These are phyloP conservation scores for Venustoraphidia nigricollis DNA, from an alignment of 2,888 invertebrate genomes.

Conservation along the genomic window DNA sequence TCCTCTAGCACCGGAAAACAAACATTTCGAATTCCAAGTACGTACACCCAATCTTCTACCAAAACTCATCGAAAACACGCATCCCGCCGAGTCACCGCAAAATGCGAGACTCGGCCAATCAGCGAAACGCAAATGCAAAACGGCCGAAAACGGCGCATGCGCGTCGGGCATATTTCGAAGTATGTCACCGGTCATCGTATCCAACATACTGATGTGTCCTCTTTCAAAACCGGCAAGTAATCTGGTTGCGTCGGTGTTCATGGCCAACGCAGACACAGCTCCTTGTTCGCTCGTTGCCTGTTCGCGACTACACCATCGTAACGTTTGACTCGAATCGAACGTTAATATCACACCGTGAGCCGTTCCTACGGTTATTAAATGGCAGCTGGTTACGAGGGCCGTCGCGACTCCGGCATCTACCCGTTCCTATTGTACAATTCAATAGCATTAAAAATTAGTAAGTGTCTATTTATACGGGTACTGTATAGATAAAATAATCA, in stretches of 20 bases:
- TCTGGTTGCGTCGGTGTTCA: constrained; percentile 75
- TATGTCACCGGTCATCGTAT: constrained; percentile 64
- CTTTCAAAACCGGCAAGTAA: constrained; percentile 63
- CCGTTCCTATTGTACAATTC: constrained; percentile 47
- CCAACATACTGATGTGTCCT: constrained; percentile 84
- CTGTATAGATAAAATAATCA: too few relatives aligned
- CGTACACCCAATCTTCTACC: constrained; percentile 77
- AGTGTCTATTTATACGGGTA: too few relatives aligned
- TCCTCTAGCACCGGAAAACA: constrained; percentile 94
- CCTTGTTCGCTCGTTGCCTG: constrained; percentile 51
- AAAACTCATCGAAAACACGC: constrained; percentile 87
- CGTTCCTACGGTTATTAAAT: constrained; percentile 81
- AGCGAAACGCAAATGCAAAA: constrained; percentile 53
- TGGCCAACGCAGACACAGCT: constrained; percentile 68
- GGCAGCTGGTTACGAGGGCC: constrained; percentile 58
- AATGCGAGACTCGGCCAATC: constrained; percentile 59
- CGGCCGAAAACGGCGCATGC: constrained; percentile 70
- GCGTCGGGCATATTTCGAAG: constrained; percentile 61
- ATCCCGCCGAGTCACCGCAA: constrained; percentile 62
- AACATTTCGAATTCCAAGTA: constrained; percentile 77
- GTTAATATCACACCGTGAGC: constrained; percentile 83
- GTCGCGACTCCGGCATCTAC: constrained; percentile 82
- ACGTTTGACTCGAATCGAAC: constrained; percentile 71
- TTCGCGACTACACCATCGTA: constrained; percentile 77
- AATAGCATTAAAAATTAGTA: background rate